phyloP scores from a whole-genome alignment of 2,888 invertebrate genomes.

The Lasioglossum zephyrum region DNA sequence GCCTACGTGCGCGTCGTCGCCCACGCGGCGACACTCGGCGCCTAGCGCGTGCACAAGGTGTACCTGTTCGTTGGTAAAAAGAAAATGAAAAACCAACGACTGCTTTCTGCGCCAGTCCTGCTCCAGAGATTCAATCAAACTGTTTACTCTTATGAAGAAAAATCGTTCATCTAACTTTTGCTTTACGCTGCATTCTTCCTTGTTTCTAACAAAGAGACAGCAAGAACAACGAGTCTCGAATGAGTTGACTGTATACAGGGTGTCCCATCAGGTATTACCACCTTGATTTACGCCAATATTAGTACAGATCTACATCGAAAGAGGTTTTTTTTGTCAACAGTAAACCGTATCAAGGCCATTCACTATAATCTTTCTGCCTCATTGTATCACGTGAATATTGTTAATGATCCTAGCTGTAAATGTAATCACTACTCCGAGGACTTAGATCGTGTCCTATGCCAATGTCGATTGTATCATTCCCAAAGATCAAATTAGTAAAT shows the following conservation, averaged over 20 bases:
- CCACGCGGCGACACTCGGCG: constrained; percentile 50
- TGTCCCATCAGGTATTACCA: not conserved
- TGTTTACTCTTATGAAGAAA: not conserved
- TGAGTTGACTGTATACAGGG: not conserved
- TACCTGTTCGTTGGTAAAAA: constrained; percentile 8
- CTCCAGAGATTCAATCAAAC: not conserved
- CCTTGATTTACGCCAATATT: not conserved
- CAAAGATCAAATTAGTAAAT: no score
- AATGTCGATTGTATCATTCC: no score
- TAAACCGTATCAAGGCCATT: no score
- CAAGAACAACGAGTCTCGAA: not conserved
- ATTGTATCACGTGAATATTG: no score
- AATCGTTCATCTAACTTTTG: not conserved
- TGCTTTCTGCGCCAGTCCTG: not conserved
- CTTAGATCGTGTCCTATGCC: no score
- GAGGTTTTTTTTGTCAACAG: no score
- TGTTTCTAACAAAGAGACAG: not conserved
- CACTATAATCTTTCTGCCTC: no score
- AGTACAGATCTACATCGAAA: not conserved
- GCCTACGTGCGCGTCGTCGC: constrained; percentile 48
- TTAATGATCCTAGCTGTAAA: no score
- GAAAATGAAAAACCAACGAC: not conserved
- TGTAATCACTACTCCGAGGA: no score
- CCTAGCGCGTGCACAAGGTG: constrained; percentile 5
- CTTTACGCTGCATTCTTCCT: not conserved